A percentile compares a stretch with the other conserved stretches of the same genome.
Evolutionary conservation across 2,888 invertebrate genomes (phyloP).

Genomic region (Drosophila quasianomalipes): DNA sequence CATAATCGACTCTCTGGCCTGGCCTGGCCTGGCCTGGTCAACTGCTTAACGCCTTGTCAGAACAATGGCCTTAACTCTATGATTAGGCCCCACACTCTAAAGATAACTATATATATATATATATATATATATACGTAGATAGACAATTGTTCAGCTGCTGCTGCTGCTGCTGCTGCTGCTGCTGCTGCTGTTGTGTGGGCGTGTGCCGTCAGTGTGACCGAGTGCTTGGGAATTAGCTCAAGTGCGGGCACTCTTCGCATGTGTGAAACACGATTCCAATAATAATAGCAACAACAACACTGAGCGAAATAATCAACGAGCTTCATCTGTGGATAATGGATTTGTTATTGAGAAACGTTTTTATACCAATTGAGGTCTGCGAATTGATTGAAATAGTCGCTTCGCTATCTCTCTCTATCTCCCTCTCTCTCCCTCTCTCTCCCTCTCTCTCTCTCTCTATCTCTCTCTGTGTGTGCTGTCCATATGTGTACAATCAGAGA

Average conservation of each 20-base stretch:
- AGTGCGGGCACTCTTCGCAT: slow-evolving; percentile 63
- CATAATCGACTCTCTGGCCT: slow-evolving; percentile 56
- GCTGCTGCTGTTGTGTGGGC: slow-evolving; percentile 35
- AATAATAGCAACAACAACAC: slow-evolving; percentile 16
- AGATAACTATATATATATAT: slow-evolving; percentile 15
- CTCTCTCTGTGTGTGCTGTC: neutral
- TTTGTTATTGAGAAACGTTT: slow-evolving; percentile 65
- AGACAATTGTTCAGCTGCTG: slow-evolving; percentile 43
- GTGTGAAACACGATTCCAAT: slow-evolving; percentile 62
- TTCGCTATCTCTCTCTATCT: neutral
- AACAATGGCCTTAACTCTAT: slow-evolving; percentile 67
- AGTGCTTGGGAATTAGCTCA: slow-evolving; percentile 73
- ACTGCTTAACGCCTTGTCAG: slow-evolving; percentile 80
- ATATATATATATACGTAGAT: slow-evolving; percentile 20
- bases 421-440: neutral
- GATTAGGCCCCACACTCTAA: slow-evolving; percentile 53
- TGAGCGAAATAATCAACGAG: slow-evolving; percentile 42
- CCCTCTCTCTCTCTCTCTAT: neutral
- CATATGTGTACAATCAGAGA: slow-evolving; percentile 45
- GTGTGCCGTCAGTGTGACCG: slow-evolving; percentile 49
- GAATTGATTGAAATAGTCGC: slow-evolving; percentile 48
- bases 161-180: slow-evolving; percentile 7
- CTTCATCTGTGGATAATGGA: slow-evolving; percentile 60
- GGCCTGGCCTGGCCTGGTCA: slow-evolving; percentile 39
- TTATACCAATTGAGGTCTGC: slow-evolving; percentile 52